Evolutionary conservation across 2,797 vertebrate species (phyloP).

Genomic region (Manis pentadactyla): DNA sequence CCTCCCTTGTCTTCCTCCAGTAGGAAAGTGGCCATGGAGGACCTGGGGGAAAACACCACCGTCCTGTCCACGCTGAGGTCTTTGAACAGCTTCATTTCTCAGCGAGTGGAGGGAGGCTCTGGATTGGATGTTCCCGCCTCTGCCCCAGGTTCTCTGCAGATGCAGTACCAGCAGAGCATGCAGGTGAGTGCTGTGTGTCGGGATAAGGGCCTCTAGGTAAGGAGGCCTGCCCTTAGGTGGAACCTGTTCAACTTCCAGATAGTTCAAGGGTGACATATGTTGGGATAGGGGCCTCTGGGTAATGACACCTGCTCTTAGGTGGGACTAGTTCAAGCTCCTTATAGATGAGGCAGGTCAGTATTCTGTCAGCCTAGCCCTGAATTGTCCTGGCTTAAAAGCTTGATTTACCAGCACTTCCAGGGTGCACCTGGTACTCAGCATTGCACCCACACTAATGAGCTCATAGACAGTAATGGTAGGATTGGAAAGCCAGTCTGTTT

Average conservation of each 20-base stretch:
- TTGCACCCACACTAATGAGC: rapidly evolving
- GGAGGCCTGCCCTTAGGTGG: rapidly evolving
- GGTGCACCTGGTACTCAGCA: neutral
- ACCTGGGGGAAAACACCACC: slow-evolving; percentile 93
- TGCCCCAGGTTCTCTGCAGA: slow-evolving; percentile 87
- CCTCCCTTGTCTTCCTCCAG: neutral
- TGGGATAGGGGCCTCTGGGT: neutral
- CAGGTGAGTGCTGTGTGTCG: slow-evolving; percentile 86
- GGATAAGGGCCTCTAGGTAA: neutral
- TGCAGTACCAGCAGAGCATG: slow-evolving; percentile 93
- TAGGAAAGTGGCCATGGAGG: slow-evolving; percentile 89
- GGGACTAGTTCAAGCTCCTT: rapidly evolving
- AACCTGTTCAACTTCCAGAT: neutral
- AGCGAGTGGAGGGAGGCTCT: slow-evolving; percentile 85
- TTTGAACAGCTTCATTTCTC: slow-evolving; percentile 94
- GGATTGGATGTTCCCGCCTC: slow-evolving; percentile 76
- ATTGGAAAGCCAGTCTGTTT: neutral
- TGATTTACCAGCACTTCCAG: neutral
- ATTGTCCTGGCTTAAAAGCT: neutral
- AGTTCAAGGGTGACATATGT: slow-evolving; percentile 80
- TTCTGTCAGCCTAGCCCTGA: neutral
- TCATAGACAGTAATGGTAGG: rapidly evolving
- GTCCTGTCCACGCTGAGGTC: slow-evolving; percentile 94
- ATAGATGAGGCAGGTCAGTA: neutral
- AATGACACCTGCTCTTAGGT: neutral